Evolutionary conservation across 2,888 invertebrate species (phyloP).

Genomic region (Epinotia nisella): DNA sequence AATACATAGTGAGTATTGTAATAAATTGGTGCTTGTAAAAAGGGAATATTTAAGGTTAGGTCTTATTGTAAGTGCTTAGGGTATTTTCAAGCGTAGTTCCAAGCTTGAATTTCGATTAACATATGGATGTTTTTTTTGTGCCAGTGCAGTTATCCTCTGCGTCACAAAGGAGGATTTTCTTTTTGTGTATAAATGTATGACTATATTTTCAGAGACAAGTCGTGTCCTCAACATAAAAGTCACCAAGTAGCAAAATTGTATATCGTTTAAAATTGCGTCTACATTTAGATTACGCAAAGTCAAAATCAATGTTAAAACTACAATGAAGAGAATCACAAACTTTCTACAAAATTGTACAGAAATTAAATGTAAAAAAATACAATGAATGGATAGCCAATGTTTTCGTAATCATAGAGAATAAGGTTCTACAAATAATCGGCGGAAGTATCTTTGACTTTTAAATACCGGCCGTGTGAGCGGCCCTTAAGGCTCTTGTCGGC

Average conservation of each 20-base stretch:
- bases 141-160: too few species aligned
- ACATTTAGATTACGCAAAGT: too few species aligned
- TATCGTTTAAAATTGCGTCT: too few species aligned
- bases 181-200: too few species aligned
- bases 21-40: not conserved
- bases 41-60: slow-evolving; percentile 27
- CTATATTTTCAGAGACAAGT: too few species aligned
- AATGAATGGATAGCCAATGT: not conserved
- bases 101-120: not conserved
- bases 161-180: too few species aligned
- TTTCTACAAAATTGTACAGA: not conserved
- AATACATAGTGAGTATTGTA: slow-evolving; percentile 7
- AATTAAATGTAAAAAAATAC: not conserved
- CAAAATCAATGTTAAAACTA: too few species aligned
- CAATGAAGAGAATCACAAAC: not conserved
- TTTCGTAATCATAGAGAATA: not conserved
- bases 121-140: too few species aligned
- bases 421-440: slow-evolving; percentile 2
- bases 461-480: slow-evolving; percentile 3
- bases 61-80: not conserved
- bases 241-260: too few species aligned
- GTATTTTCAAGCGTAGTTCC: not conserved
- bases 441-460: slow-evolving; percentile 27
- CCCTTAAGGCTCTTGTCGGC: slow-evolving; percentile 19
- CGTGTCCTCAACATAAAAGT: not conserved